These are phyloP conservation scores for Neodiprion pinetum DNA, from an alignment of 1,140 invertebrate genomes.

Conservation along the genomic window DNA sequence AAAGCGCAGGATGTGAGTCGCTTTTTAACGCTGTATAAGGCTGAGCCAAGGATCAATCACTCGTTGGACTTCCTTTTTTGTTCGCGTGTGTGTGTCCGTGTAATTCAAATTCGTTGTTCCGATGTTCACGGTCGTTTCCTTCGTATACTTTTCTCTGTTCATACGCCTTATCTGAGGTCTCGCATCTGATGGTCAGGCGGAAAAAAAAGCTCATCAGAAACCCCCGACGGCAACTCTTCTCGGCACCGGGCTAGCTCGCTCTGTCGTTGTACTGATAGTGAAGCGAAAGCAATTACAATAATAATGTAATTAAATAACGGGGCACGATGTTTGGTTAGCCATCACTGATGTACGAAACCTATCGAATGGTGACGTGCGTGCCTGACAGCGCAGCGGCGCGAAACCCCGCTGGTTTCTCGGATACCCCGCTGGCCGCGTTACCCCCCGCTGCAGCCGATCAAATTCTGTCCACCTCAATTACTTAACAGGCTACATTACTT, in stretches of 20 bases:
- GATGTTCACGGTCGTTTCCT: not conserved
- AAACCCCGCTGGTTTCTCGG: not conserved
- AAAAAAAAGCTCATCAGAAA: not conserved
- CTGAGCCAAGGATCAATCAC: too few species aligned
- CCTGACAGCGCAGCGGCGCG: conserved; percentile 1
- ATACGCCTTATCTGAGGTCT: not conserved
- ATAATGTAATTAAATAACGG: conserved; percentile 4
- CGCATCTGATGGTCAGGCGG: too few species aligned
- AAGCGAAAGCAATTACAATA: not conserved
- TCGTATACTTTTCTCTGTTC: not conserved
- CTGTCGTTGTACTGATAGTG: not conserved
- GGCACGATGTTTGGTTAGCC: not conserved
- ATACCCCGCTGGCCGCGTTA: not conserved
- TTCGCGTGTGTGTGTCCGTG: not conserved
- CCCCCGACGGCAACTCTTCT: not conserved
- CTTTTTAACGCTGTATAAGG: too few species aligned
- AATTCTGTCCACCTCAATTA: conserved; percentile 15
- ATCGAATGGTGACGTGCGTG: not conserved
- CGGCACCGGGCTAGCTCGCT: not conserved
- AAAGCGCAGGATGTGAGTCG: too few species aligned
- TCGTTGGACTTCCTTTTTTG: too few species aligned
- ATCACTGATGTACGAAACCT: not conserved
- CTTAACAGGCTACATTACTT: conserved; percentile 1
- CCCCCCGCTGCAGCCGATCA: conserved; percentile 12
- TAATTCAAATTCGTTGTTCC: not conserved